These are phyloP conservation scores for Periophthalmus magnuspinnatus DNA, from an alignment of 2,797 vertebrate species.

Conservation along the genomic window DNA sequence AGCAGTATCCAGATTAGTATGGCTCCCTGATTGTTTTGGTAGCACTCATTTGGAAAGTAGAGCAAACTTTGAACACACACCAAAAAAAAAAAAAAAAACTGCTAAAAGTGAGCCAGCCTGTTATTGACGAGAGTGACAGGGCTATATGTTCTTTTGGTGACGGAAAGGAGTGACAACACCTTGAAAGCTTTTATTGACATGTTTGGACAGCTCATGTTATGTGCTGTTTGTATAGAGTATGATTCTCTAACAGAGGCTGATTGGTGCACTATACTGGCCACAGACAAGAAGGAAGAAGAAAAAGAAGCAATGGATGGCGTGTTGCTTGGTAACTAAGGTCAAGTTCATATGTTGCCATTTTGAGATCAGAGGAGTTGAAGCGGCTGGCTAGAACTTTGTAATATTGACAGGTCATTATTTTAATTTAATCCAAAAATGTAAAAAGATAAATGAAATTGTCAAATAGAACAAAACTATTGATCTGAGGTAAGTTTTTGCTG, in stretches of 20 bases:
- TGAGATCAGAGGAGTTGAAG: slow-evolving; percentile 34
- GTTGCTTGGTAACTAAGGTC: slow-evolving; percentile 56
- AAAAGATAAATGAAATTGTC: too few relatives aligned
- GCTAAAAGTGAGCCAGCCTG: slow-evolving; percentile 19
- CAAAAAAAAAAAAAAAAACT: slow-evolving; percentile 28
- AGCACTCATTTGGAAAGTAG: slow-evolving; percentile 55
- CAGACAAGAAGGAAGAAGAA: slow-evolving; percentile 6
- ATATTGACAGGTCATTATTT: slow-evolving; percentile 14
- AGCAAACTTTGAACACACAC: slow-evolving; percentile 55
- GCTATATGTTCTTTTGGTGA: slow-evolving; percentile 30
- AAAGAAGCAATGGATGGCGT: slow-evolving; percentile 31
- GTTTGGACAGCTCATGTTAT: not conserved
- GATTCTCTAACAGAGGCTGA: slow-evolving; percentile 19
- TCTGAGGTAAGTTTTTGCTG: too few relatives aligned
- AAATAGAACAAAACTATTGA: too few relatives aligned
- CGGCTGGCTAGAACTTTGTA: slow-evolving; percentile 19
- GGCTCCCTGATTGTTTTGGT: slow-evolving; percentile 61
- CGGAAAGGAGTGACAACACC: slow-evolving; percentile 16
- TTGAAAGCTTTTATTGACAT: slow-evolving; percentile 16
- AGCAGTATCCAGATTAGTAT: slow-evolving; percentile 61
- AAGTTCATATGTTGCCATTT: slow-evolving; percentile 40
- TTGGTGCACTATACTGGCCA: slow-evolving; percentile 17
- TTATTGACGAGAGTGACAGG: slow-evolving; percentile 53
- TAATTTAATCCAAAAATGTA: not conserved
- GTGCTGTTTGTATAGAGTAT: slow-evolving; percentile 1